Percentiles rank a stretch among this genome's conserved stretches.
phyloP scores from a whole-genome alignment of 2,888 invertebrate genomes.

The Agriopis leucophaearia region DNA sequence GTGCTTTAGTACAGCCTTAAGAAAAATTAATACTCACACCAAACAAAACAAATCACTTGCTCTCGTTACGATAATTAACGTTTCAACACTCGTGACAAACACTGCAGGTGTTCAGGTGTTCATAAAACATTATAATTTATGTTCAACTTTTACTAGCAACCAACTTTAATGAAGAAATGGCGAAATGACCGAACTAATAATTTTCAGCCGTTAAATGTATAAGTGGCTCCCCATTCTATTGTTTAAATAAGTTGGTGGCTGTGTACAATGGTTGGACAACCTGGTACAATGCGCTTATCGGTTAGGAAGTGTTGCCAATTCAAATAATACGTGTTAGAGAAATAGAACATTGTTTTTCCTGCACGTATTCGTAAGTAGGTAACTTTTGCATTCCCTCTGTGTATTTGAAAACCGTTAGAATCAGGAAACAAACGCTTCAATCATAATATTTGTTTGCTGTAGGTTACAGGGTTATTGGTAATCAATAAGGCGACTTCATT shows the following conservation, averaged over 20 bases:
- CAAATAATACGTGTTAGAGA: constrained; percentile 5
- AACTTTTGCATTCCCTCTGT: too few relatives aligned
- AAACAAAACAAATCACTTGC: constrained; percentile 34
- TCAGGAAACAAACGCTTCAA: too few relatives aligned
- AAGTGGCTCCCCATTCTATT: not conserved
- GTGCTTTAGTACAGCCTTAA: not conserved
- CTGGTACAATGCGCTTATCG: constrained; percentile 34
- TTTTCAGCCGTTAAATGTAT: not conserved
- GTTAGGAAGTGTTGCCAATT: constrained; percentile 16
- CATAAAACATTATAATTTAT: constrained; percentile 44
- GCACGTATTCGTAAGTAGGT: not conserved
- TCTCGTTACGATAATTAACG: constrained; percentile 39
- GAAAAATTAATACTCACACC: constrained; percentile 19
- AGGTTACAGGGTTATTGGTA: too few relatives aligned
- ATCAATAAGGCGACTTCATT: too few relatives aligned
- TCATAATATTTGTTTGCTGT: too few relatives aligned
- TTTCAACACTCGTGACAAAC: constrained; percentile 46
- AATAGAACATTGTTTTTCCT: constrained; percentile 8
- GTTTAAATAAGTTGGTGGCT: not conserved
- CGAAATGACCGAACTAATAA: not conserved
- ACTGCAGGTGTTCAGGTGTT: constrained; percentile 38
- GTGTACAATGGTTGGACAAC: constrained; percentile 34
- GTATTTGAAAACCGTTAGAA: too few relatives aligned
- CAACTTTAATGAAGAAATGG: not conserved
- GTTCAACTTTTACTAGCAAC: constrained; percentile 17